Evolutionary conservation across 2,113 vertebrate genomes (phyloP), one percentile per base, ranked within the genome.

Genomic region (Sula dactylatra): DNA sequence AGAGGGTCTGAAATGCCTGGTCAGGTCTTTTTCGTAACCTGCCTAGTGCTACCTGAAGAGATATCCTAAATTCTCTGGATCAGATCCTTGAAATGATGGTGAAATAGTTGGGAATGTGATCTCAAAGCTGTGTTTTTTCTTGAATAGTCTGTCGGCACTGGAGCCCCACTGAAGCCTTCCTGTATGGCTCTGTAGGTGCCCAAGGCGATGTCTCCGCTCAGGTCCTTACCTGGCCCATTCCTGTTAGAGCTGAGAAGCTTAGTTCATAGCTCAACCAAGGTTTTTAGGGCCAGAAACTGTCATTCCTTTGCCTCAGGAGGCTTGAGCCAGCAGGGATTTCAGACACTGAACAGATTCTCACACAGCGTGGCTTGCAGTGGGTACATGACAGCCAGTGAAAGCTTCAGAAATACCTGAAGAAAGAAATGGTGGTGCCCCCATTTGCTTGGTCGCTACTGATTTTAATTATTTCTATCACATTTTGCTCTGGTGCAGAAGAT

Each of bases 1-100:
- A 93, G 93, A 96, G 85, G 56, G 55, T 93, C 90, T 96, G 89
- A 96, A 97, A 96, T 97, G 93, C 94, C 93, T 96, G 69, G 45
- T 95, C 36, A 27, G 40, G 13, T 45, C 25, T 56, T 86, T 92
- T 87, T 77, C 5, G 1, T 78, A 70, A 92, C 50, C 29, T 45
- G 3, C 22, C 10, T 38, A 65, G 21, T 72, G 52, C n/a, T 61
- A 64, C 18, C 21, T 59, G 10, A 87, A 83, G 27, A 90, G n/a
- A 82, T 64, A 74, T 40, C 17, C 52, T 69, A 50, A 82, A 49
- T 59, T 89, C 15, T 52, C 36, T 58, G 12, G 8, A 5, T 85
- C 61, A 65, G 25, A 52, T 34, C 38, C 32, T 36, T 81, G 36
- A 79, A 82, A 89, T 16, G 20, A 59, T 65, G 29, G 20, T 58